These are phyloP conservation scores for Poecilobothrus nobilitatus DNA, from an alignment of 2,888 invertebrate genomes.

Conservation along the genomic window DNA sequence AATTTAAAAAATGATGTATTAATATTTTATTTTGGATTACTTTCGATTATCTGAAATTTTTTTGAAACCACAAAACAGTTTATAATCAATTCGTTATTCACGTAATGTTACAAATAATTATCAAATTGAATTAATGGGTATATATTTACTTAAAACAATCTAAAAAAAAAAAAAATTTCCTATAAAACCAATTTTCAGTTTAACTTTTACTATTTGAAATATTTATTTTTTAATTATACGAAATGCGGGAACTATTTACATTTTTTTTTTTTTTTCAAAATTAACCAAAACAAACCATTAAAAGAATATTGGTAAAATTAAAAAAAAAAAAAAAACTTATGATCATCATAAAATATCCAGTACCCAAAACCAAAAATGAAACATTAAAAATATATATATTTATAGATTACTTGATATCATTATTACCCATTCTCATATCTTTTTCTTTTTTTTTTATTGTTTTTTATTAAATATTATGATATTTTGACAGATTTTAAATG, in stretches of 20 bases:
- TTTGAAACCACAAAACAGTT: no score
- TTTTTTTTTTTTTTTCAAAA: neutral
- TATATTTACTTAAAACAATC: neutral
- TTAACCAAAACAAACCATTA: neutral
- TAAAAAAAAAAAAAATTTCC: neutral
- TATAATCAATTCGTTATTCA: no score
- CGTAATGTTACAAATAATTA: no score
- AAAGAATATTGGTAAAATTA: neutral
- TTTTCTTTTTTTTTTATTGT: neutral
- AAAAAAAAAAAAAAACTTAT: neutral
- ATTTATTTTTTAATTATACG: neutral
- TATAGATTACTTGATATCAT: neutral
- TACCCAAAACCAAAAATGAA: no score
- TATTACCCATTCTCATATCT: neutral
- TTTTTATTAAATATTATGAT: neutral
- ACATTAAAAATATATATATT: no score
- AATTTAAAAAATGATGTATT: no score
- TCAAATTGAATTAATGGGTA: no score
- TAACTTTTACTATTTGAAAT: neutral
- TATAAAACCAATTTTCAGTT: no score
- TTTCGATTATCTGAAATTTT: no score
- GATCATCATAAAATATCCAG: neutral
- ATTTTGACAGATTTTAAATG: neutral
- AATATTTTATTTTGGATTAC: no score
- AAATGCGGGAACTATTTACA: neutral